Conservation (phyloP, 2,797 vertebrate species). For the Rallus crepitans region DNA sequence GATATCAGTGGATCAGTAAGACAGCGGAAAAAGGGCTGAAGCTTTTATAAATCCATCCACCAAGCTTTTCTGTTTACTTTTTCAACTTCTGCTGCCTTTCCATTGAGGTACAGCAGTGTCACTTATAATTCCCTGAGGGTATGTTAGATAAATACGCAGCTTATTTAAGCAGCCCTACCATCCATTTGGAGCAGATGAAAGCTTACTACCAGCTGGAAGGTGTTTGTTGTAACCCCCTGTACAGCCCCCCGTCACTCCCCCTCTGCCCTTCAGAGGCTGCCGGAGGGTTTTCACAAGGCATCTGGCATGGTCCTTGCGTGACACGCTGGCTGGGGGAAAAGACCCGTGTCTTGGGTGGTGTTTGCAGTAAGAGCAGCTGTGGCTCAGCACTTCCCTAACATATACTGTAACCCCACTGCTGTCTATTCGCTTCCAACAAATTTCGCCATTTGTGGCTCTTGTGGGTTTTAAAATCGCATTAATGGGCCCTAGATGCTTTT, state of each 20-base stretch:
- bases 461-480: background rate
- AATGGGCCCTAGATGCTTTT: background rate
- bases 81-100: background rate
- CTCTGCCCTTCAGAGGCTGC: background rate
- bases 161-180: constrained; percentile 2
- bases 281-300: background rate
- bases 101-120: background rate
- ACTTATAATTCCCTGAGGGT: background rate
- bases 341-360: background rate
- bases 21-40: background rate
- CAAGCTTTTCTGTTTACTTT: constrained; percentile 8
- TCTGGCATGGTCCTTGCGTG: background rate
- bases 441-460: background rate
- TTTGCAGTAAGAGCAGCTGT: background rate
- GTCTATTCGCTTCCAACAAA: background rate
- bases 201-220: constrained; percentile 27
- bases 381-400: background rate
- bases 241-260: background rate
- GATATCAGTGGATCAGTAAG: background rate
- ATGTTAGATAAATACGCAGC: constrained; percentile 7
- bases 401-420: background rate
- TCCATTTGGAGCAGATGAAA: background rate
- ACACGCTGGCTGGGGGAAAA: background rate
- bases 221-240: background rate
- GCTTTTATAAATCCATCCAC: background rate